phyloP scores from a whole-genome alignment of 2,888 invertebrate species.

The Tineola bisselliella region DNA sequence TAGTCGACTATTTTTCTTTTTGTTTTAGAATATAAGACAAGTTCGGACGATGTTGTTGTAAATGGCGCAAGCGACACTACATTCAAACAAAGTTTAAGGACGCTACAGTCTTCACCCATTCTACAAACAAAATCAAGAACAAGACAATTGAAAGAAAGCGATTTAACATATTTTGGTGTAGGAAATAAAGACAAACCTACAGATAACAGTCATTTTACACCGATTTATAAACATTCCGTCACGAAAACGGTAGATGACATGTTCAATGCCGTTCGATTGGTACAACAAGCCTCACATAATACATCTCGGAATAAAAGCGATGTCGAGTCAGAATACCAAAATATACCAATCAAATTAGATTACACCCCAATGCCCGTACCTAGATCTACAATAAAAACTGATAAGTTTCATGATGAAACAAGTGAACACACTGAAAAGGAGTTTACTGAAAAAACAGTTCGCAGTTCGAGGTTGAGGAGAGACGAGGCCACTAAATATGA shows the following conservation, averaged over 20 bases:
- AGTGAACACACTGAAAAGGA: background rate
- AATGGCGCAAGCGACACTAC: slow-evolving; percentile 19
- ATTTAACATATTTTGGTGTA: slow-evolving; percentile 69
- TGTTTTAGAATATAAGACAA: background rate
- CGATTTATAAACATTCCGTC: background rate
- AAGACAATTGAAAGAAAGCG: slow-evolving; percentile 67
- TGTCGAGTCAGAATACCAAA: slow-evolving; percentile 46
- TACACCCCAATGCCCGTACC: slow-evolving; percentile 45
- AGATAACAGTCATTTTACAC: background rate
- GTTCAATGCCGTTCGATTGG: slow-evolving; percentile 50
- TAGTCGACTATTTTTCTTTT: background rate
- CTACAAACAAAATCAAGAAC: slow-evolving; percentile 35
- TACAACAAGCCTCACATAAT: slow-evolving; percentile 49
- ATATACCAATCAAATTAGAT: slow-evolving; percentile 37
- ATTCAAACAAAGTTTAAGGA: slow-evolving; percentile 29
- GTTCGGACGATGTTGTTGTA: background rate
- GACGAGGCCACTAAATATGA: slow-evolving; percentile 25
- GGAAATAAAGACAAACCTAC: background rate
- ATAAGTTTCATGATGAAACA: slow-evolving; percentile 13
- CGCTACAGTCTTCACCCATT: slow-evolving; percentile 31
- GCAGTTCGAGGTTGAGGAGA: slow-evolving; percentile 33
- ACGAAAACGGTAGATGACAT: slow-evolving; percentile 25
- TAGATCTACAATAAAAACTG: slow-evolving; percentile 39
- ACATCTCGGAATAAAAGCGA: background rate
- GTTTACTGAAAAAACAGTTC: slow-evolving; percentile 13